Base-by-base conservation (phyloP, 2,888 invertebrate genomes). In the Alentia gelatinosa region DNA sequence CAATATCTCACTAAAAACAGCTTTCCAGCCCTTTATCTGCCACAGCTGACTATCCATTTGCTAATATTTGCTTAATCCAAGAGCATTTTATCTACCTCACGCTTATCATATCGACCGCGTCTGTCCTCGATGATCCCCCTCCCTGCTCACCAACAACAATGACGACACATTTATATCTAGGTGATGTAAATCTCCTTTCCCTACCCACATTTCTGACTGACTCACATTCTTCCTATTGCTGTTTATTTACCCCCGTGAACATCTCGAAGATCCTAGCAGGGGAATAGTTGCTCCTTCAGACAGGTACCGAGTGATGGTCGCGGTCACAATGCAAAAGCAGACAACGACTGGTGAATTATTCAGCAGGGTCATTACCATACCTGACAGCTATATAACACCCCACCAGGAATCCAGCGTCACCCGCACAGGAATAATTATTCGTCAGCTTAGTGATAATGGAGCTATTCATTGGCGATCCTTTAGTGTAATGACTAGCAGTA, bases 301-400 rank as follows among this genome's bases (percentile, higher is more conserved):
- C 56, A 19, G 56, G 56, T 56, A 56, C n/a, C 56, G n/a, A n/a
- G 56, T 19, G 56, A 56, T n/a, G 56, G 23, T 56, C 19, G 68
- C n/a, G 68, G 68, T 68, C 68, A 68, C 12, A 30, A 26, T 26
- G 26, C n/a, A 68, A 68, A 68, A 12, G 39, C 79, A 15, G 79
- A 79, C 79, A 79, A 79, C 35, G 79, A 35, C 19, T 39, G 39
- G 19, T 79, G 79, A 35, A 79, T 79, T 37, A 79, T 79, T 79
- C 79, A 79, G 1, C 37, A 37, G 5, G 23, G 37, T 35, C 19
- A 79, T 79, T 37, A 79, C 37, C 79, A 79, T 79, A 26, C 5
- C 39, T n/a, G n/a, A 63, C 63, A 63, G 39, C 79, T 39, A 35
- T 35, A 79, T 79, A 35, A 19, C n/a, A 39, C 79, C 39, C 37